Evolutionary conservation across 2,113 vertebrate species (phyloP).

Genomic region (Pachycephala philippinensis): DNA sequence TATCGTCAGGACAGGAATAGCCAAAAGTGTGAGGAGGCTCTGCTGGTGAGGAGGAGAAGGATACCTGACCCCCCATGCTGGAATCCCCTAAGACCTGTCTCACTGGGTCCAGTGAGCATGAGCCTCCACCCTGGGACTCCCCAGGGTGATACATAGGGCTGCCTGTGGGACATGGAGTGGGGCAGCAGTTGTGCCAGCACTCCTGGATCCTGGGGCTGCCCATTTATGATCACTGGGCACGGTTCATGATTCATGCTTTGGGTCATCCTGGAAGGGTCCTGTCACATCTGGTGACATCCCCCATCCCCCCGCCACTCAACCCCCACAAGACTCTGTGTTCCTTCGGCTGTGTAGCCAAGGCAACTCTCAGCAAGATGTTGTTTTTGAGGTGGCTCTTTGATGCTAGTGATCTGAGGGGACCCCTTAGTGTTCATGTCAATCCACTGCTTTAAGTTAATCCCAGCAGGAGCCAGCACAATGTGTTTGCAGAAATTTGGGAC

Average conservation of each 20-base stretch:
- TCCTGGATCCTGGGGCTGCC: background rate
- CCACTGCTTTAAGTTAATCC: background rate
- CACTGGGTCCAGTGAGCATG: background rate
- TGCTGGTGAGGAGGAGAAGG: background rate
- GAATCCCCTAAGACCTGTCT: background rate
- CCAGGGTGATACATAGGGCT: accelerated
- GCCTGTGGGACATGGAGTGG: background rate
- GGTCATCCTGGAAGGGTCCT: background rate
- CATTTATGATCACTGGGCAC: background rate
- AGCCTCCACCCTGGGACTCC: background rate
- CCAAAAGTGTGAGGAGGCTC: background rate
- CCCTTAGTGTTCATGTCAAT: background rate
- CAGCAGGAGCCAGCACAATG: background rate
- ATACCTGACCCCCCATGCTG: background rate
- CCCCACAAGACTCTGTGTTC: background rate
- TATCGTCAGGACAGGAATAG: background rate
- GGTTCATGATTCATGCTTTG: background rate
- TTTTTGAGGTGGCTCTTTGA: background rate
- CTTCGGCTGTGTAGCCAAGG: background rate
- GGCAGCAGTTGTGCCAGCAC: background rate
- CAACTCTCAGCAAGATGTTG: background rate
- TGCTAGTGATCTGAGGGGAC: background rate
- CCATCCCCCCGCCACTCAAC: background rate
- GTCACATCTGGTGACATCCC: background rate
- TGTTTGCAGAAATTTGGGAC: background rate